phyloP scores from a whole-genome alignment of 37 sponge, comb jelly and placozoan species.

The Eunapius fragilis region DNA sequence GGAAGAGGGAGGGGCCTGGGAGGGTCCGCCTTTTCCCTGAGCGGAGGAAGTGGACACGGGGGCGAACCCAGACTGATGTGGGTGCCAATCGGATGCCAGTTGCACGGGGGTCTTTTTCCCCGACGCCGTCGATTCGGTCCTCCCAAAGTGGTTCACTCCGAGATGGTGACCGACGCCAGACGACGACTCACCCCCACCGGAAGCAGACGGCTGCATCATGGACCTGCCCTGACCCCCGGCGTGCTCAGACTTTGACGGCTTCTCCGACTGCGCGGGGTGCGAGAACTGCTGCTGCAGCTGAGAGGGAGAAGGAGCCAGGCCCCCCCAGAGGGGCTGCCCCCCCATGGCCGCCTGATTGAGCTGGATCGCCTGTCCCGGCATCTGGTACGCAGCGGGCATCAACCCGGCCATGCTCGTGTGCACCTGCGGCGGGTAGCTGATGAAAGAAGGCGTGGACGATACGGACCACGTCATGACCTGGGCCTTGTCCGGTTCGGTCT shows the following conservation, averaged over 20 bases:
- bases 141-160: neutral
- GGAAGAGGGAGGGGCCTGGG: neutral
- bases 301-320: neutral
- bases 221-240: neutral
- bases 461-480: neutral
- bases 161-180: neutral
- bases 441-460: neutral
- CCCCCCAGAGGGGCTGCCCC: neutral
- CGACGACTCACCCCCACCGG: neutral
- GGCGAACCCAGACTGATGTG: neutral
- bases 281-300: neutral
- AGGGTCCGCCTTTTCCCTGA: neutral
- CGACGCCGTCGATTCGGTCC: neutral
- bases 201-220: too few species aligned
- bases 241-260: neutral
- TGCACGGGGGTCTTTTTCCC: neutral
- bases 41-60: neutral
- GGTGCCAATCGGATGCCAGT: neutral
- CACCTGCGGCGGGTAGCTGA: neutral
- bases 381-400: neutral
- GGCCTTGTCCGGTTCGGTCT: conserved; percentile 1
- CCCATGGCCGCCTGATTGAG: neutral
- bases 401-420: neutral
- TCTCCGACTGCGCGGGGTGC: neutral
- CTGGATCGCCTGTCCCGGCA: neutral